Percentiles rank a stretch among this genome's conserved stretches.
Conservation (phyloP, 2,797 vertebrate species). For the Gallinago stenura region DNA sequence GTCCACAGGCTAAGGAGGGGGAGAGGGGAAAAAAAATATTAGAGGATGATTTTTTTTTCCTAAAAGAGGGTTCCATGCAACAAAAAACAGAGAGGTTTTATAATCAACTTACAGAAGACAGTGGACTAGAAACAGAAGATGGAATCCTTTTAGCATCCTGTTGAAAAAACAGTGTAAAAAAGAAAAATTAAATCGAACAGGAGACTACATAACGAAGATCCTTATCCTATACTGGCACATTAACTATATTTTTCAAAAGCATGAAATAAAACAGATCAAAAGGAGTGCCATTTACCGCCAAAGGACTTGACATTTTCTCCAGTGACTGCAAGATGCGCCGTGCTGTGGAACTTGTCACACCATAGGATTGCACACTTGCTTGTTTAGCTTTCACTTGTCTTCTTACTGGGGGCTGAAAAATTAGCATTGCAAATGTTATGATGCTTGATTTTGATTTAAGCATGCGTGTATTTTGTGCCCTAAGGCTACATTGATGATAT, state of each 20-base stretch:
- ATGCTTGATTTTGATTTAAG: not conserved
- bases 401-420: constrained; percentile 89
- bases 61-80: not conserved
- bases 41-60: not conserved
- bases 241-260: not conserved
- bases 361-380: constrained; percentile 87
- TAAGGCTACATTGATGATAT: not conserved
- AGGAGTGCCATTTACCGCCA: constrained; percentile 84
- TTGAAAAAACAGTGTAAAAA: constrained; percentile 37
- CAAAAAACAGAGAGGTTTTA: not conserved
- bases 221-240: not conserved
- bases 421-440: not conserved
- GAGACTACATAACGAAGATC: not conserved
- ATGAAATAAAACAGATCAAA: not conserved
- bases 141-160: constrained; percentile 98
- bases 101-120: constrained; percentile 87
- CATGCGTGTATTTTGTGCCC: fast-evolving
- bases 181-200: constrained; percentile 1
- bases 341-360: constrained; percentile 95
- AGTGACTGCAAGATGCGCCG: constrained; percentile 94
- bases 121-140: constrained; percentile 82
- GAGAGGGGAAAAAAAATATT: constrained; percentile 8
- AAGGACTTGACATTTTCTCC: constrained; percentile 97
- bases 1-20: constrained; percentile 83
- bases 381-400: constrained; percentile 96